These are phyloP conservation scores for Sternotherus odoratus DNA, from an alignment of 2,797 vertebrate genomes.

Conservation along the genomic window DNA sequence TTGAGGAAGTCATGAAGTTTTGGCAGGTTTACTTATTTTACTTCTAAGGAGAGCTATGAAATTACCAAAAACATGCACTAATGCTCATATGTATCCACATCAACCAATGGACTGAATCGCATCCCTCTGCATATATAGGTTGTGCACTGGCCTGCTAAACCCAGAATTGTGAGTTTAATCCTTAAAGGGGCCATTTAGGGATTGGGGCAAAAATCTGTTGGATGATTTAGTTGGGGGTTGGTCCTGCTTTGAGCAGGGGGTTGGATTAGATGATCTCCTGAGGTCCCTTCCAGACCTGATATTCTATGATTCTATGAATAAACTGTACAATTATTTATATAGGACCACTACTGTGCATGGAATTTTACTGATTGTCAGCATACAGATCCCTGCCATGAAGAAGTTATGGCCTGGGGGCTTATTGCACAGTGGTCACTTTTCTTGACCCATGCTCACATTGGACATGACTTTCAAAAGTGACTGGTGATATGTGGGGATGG, in stretches of 20 bases:
- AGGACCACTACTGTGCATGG: background rate
- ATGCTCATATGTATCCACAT: background rate
- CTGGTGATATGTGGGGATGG: background rate
- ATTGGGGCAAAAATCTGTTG: no score
- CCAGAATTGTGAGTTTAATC: no score
- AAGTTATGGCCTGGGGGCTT: background rate
- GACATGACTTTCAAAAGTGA: conserved; percentile 29
- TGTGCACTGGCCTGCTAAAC: no score
- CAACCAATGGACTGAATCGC: background rate
- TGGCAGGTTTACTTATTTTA: conserved; percentile 19
- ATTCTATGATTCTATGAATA: background rate
- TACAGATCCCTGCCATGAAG: background rate
- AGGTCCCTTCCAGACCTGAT: no score
- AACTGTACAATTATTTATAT: background rate
- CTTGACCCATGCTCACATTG: background rate
- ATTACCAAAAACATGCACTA: conserved; percentile 13
- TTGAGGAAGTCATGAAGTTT: conserved; percentile 31
- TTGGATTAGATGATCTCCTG: no score
- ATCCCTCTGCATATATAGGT: background rate
- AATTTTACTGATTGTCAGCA: background rate
- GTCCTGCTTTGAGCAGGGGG: no score
- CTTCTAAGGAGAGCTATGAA: background rate
- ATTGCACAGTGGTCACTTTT: background rate
- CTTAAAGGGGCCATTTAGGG: no score
- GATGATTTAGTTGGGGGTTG: no score